Base-by-base conservation (phyloP, 2,888 invertebrate genomes). In the Agrotis puta region DNA sequence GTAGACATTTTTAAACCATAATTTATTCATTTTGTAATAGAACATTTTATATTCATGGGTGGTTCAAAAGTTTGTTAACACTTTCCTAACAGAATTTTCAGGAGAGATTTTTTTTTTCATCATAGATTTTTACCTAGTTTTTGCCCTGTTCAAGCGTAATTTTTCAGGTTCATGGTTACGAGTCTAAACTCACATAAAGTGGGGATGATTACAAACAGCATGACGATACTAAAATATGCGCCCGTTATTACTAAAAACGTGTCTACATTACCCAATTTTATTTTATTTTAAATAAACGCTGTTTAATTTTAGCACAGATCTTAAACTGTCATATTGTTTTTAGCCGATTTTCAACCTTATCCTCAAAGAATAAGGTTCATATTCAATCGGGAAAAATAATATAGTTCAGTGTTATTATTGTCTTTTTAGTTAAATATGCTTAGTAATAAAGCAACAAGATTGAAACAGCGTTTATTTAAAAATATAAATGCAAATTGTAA, bases 401-500 rank as follows among this genome's bases (percentile, higher is more conserved):
- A 39, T 1, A 11, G 11, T 11, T 9, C 9, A 33, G 11, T 11
- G 39, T 11, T 9, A 39, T 39, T 2, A 39, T 39, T 39, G 39
- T 33, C 0, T 39, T 39, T 39, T 39, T 39, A 11, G 1, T 11
- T 39, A 39, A 39, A 39, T 39, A 11, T 11, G 39, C 39, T 39
- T 11, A 2, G 2, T 39, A 11, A 0, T 27, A 11, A 18, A 27
- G 11, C 0, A 11, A 27, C 11, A 54, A 27, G 2, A 27, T 27
- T 27, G 11, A 14, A 20, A 33, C n/a, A 33, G 56, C 56, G 20
- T 56, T 56, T 56, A 14, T 56, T 56, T 56, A 33, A n/a, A 56
- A 33, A 56, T 27, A 56, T 20, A 6, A n/a, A 9, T 56, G 82
- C 77, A 68, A 66, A 4, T 74, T 84, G 84, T 84, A 80, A 82